These are phyloP conservation scores for Zoanthus sociatus DNA, from an alignment of 92 coral and sea anemone species.

Conservation along the genomic window DNA sequence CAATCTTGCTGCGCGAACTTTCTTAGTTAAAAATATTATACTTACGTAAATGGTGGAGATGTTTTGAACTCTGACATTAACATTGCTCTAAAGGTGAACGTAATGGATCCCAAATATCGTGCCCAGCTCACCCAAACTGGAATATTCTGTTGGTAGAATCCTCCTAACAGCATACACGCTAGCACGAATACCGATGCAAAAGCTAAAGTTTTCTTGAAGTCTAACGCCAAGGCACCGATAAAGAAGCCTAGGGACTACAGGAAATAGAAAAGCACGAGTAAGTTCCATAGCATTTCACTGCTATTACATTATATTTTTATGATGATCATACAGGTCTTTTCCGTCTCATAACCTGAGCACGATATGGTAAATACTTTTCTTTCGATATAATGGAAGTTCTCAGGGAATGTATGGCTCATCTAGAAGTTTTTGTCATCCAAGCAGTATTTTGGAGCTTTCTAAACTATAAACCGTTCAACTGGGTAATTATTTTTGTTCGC, in stretches of 20 bases:
- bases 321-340: too few species aligned
- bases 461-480: too few species aligned
- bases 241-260: slow-evolving; percentile 85
- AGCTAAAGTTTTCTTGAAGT: slow-evolving; percentile 80
- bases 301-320: too few species aligned
- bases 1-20: too few species aligned
- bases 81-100: slow-evolving; percentile 76
- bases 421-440: too few species aligned
- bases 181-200: slow-evolving; percentile 76
- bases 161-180: slow-evolving; percentile 84
- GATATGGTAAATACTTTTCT: too few species aligned
- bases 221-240: slow-evolving; percentile 86
- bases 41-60: slow-evolving; percentile 76
- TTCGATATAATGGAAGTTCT: too few species aligned
- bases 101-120: slow-evolving; percentile 67
- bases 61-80: slow-evolving; percentile 74
- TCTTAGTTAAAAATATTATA: not conserved
- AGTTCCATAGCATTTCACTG: not conserved
- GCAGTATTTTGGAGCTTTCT: too few species aligned
- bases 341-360: too few species aligned
- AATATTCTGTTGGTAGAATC: slow-evolving; percentile 81
- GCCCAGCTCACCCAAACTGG: slow-evolving; percentile 92
- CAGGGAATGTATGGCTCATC: too few species aligned
- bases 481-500: too few species aligned
- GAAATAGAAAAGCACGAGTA: not conserved